Evolutionary conservation across 2,797 vertebrate genomes (phyloP).

Genomic region (Danio aesculapii): DNA sequence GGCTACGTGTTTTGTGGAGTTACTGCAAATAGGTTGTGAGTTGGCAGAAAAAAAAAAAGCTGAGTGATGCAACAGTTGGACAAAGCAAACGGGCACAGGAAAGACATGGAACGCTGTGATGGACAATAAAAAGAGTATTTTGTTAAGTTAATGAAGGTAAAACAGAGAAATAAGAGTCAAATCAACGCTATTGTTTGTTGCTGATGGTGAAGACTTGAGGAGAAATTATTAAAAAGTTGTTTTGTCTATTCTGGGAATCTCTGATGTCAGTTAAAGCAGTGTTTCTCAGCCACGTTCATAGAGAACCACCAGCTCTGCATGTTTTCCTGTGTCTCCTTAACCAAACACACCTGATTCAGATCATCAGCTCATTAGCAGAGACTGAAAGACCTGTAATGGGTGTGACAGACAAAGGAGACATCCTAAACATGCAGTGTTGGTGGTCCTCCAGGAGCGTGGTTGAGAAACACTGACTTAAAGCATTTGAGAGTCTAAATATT

Average conservation of each 20-base stretch:
- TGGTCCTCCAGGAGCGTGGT: too few species aligned
- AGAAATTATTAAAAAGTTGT: background rate
- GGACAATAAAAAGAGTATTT: background rate
- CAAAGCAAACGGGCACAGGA: slow-evolving; percentile 8
- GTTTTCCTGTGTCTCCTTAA: too few species aligned
- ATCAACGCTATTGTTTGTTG: background rate
- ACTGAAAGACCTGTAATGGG: too few species aligned
- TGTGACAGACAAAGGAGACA: too few species aligned
- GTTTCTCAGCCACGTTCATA: too few species aligned
- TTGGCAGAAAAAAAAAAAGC: slow-evolving; percentile 48
- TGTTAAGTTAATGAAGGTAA: background rate
- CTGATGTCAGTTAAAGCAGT: background rate
- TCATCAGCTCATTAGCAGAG: too few species aligned
- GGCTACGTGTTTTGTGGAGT: slow-evolving; percentile 52
- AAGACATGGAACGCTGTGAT: background rate
- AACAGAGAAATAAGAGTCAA: background rate
- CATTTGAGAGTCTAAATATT: background rate
- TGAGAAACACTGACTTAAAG: too few species aligned
- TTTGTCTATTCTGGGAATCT: background rate
- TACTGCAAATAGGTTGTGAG: slow-evolving; percentile 55
- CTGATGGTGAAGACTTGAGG: background rate
- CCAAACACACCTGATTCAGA: too few species aligned
- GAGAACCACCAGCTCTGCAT: too few species aligned
- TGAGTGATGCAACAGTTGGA: slow-evolving; percentile 53
- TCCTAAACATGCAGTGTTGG: too few species aligned